A percentile compares a stretch with the other conserved stretches of the same genome.
phyloP scores from a whole-genome alignment of 2,113 vertebrate genomes.

The Cyphomyrus discorhynchus region DNA sequence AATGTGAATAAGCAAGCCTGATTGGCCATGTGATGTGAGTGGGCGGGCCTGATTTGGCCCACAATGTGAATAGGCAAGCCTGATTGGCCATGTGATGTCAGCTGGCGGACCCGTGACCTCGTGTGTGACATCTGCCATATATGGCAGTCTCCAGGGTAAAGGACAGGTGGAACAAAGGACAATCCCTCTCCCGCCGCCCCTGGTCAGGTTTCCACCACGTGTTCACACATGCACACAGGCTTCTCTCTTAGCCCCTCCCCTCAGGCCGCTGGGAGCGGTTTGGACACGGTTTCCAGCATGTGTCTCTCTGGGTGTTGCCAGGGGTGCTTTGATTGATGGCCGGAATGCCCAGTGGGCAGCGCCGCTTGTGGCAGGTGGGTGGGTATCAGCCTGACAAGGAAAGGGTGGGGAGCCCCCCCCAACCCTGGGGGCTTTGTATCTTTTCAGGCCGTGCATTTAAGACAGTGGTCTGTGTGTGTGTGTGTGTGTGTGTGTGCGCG shows the following conservation, averaged over 20 bases:
- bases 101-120: not conserved
- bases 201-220: not conserved
- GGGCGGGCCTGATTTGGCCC: not conserved
- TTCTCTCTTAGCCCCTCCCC: not conserved
- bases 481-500: no score
- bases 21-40: not conserved
- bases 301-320: not conserved
- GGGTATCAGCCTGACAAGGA: conserved; percentile 4
- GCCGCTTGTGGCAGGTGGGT: not conserved
- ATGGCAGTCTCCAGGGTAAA: not conserved
- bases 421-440: not conserved
- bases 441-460: not conserved
- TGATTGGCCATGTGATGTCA: not conserved
- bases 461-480: not conserved
- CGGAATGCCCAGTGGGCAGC: conserved; percentile 15
- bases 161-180: not conserved
- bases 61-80: not conserved
- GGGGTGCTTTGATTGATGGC: conserved; percentile 13
- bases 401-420: not conserved
- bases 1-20: not conserved
- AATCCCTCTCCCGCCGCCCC: not conserved
- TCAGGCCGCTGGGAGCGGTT: no score
- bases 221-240: not conserved
- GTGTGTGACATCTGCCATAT: not conserved
- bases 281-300: not conserved